Evolutionary conservation across 2,888 invertebrate genomes (phyloP).

Genomic region (Idaea dimidiata): DNA sequence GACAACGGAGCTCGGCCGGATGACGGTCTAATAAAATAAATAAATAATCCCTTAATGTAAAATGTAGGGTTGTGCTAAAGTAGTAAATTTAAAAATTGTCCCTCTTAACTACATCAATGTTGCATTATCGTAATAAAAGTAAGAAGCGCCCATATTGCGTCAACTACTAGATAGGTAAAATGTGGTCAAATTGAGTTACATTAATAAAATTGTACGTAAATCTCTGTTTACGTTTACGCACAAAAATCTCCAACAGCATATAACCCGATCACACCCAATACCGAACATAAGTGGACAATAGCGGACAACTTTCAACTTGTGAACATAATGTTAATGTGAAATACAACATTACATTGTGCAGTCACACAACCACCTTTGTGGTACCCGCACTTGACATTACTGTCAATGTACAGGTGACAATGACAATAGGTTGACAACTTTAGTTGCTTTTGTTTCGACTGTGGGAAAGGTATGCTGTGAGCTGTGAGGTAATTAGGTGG

Average conservation of each 20-base stretch:
- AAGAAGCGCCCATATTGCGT: too few species aligned
- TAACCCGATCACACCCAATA: constrained; percentile 41
- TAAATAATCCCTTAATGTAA: too few species aligned
- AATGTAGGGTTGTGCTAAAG: too few species aligned
- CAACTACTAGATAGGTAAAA: too few species aligned
- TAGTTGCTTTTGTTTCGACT: constrained; percentile 19
- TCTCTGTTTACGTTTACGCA: not conserved
- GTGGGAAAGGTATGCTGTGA: not conserved
- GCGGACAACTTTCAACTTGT: constrained; percentile 72
- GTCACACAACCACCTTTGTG: constrained; percentile 53
- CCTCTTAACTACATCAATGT: too few species aligned
- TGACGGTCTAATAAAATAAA: too few species aligned
- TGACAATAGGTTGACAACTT: constrained; percentile 35
- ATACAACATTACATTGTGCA: constrained; percentile 78
- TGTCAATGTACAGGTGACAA: constrained; percentile 23
- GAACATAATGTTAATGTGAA: constrained; percentile 80
- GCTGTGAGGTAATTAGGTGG: not conserved
- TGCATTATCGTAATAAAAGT: too few species aligned
- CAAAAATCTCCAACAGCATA: constrained; percentile 35
- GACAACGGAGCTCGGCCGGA: too few species aligned
- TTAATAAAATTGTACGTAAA: not conserved
- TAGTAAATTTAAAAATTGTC: too few species aligned
- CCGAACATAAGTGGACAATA: constrained; percentile 77
- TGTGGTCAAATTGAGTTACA: too few species aligned
- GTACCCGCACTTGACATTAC: constrained; percentile 27